Evolutionary conservation across 2,797 vertebrate species (phyloP), one percentile per base, ranked within the genome.

Genomic region (Fundulus diaphanus): DNA sequence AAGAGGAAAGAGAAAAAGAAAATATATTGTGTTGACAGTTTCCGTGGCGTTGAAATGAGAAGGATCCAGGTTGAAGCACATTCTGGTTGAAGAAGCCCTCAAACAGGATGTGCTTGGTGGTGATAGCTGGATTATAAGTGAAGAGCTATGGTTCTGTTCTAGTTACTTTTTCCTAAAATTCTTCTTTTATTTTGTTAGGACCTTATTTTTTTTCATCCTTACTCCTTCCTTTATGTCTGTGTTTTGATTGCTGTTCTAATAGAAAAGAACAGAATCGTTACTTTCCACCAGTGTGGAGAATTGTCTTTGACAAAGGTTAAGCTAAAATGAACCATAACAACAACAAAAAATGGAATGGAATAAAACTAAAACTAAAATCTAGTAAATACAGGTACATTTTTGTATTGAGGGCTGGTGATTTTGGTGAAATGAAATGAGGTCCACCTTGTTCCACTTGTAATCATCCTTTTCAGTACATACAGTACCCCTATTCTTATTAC

Each of bases 21-120:
- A 69, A n/a, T n/a, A 44, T 35, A 48, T 2, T 79, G 68, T 87
- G 87, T 37, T 86, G 73, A 84, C 68, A 51, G 44, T 46, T 76
- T 71, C 44, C 24, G 66, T 66, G 69, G 13, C n/a, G 52, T 70
- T 76, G 51, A 77, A 78, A 81, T 1, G 52, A 82, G 2, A 40
- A 72, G 33, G 68, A 27, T 37, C n/a, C 31, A 49, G 71, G n/a
- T n/a, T n/a, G n/a, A n/a, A n/a, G n/a, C n/a, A n/a, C n/a, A n/a
- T n/a, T n/a, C n/a, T n/a, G 78, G 72, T 74, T 73, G 57, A 83
- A 78, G 69, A 86, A 83, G 7, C 15, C 31, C 68, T 63, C 7
- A 75, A 73, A 57, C 70, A 74, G 22, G 1, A 73, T 48, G 27
- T 22, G 8, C 65, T 68, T 37, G 76, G 70, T 68, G 70, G 35